phyloP scores from a whole-genome alignment of 1,140 invertebrate species.

The Anoplophora glabripennis region DNA sequence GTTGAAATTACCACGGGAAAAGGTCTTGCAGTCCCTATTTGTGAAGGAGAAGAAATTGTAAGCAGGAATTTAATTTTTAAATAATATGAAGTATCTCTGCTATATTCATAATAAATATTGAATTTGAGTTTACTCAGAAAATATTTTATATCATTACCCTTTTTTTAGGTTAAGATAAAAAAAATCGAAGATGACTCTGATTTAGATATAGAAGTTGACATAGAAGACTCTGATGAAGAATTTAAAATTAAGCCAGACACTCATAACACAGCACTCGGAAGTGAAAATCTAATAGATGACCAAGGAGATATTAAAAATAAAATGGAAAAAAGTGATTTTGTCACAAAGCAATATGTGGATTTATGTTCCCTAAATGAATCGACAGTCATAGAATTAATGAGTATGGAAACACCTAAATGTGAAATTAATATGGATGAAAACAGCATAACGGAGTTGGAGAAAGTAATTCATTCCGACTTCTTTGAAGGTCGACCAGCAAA shows the following conservation, averaged over 20 bases:
- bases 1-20: slow-evolving; percentile 52
- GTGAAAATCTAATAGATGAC: not conserved
- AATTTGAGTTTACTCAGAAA: too few relatives aligned
- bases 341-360: slow-evolving; percentile 13
- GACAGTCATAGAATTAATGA: slow-evolving; percentile 32
- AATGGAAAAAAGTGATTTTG: not conserved
- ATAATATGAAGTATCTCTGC: too few relatives aligned
- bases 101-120: too few relatives aligned
- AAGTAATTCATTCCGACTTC: slow-evolving; percentile 57
- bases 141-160: too few relatives aligned
- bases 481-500: slow-evolving; percentile 58
- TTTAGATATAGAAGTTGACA: slow-evolving; percentile 57
- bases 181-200: slow-evolving; percentile 54
- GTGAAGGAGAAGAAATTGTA: slow-evolving; percentile 60
- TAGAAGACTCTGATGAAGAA: slow-evolving; percentile 53
- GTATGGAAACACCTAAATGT: slow-evolving; percentile 46
- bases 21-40: slow-evolving; percentile 53
- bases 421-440: slow-evolving; percentile 49
- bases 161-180: slow-evolving; percentile 40
- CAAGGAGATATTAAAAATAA: not conserved
- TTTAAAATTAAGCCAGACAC: slow-evolving; percentile 14
- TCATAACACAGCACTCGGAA: slow-evolving; percentile 5
- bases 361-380: slow-evolving; percentile 17
- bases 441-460: slow-evolving; percentile 56
- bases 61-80: slow-evolving; percentile 28